Percentiles rank a stretch among this genome's conserved stretches.
Evolutionary conservation across 92 coral and sea anemone genomes (phyloP).

Genomic region (Umimayanthus chanpuru): DNA sequence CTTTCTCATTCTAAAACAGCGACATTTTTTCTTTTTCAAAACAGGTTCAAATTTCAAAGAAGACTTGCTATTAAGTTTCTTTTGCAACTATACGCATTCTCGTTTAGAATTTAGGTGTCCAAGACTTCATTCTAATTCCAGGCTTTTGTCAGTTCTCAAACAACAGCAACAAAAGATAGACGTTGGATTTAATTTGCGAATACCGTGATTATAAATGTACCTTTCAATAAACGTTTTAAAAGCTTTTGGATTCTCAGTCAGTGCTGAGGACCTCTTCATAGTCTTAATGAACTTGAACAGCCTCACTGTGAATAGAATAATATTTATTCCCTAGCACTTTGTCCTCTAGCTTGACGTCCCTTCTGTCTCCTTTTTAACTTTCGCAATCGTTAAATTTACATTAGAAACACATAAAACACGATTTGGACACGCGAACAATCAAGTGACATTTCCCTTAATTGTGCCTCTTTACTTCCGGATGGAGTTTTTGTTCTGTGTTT

Average conservation of each 20-base stretch:
- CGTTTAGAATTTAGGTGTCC: not conserved
- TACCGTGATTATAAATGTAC: too few species aligned
- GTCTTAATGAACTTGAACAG: not conserved
- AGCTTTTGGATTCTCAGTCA: not conserved
- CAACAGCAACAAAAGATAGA: not conserved
- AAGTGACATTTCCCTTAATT: conserved; percentile 3
- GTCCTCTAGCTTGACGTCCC: not conserved
- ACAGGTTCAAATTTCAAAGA: not conserved
- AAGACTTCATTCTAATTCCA: not conserved
- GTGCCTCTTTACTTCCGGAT: conserved; percentile 14
- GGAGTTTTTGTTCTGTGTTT: conserved; percentile 32
- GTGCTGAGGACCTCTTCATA: not conserved
- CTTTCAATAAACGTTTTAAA: too few species aligned
- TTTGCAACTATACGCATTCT: not conserved
- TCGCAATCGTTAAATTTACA: conserved; percentile 28
- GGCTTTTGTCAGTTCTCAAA: not conserved
- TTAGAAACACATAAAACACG: conserved; percentile 4
- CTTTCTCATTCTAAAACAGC: too few species aligned
- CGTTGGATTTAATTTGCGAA: too few species aligned
- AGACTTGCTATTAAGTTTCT: not conserved
- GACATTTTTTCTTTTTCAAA: too few species aligned
- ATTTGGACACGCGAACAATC: conserved; percentile 30
- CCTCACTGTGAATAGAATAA: not conserved
- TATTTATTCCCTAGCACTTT: not conserved
- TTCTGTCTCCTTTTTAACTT: not conserved